Evolutionary conservation across 2,113 vertebrate species (phyloP), one percentile per base, ranked within the genome.

Genomic region (Tachuris rubrigastra): DNA sequence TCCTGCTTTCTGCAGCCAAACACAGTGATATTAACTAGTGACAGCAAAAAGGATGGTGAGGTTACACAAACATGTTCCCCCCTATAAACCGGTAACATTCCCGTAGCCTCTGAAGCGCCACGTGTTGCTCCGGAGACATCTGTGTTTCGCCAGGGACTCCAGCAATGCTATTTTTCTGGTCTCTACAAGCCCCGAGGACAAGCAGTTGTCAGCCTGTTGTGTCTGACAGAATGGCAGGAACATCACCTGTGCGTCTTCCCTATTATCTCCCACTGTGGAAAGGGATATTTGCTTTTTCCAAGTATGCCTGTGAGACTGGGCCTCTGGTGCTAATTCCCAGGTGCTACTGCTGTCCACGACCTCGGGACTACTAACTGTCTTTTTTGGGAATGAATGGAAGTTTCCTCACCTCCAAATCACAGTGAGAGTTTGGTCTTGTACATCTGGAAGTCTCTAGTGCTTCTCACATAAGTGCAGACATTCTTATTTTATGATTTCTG

Each of bases 41-140:
- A 24, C 13, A 41, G 13, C 44, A 66, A 5, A 23, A 56, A 49
- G 2, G 16, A 8, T 42, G 12, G 18, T 59, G 46, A 71, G 46
- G 33, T 83, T 62, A 69, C 55, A 50, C 17, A 62, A 53, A 8
- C 0, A 0, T 0, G 0, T 25, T 31, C 19, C 10, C 13, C 19
- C 1, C 58, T 46, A 4, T 15, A 49, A 69, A 39, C 7, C 22
- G 62, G 2, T 9, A 39, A 31, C 0, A 0, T 73, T 49, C 25
- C n/a, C 3, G 1, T 25, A 46, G 33, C 30, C 37, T 62, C 63
- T 76, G 47, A 50, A 62, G 55, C 1, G 1, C 37, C 59, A 20
- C 1, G 1, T 63, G 62, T 75, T 93, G 35, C 71, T 76, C 74
- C 46, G 33, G 31, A 69, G 41, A 11, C 12, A 12, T 33, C 19